Conservation (phyloP, 2,888 invertebrate species). For the Tromatobia lineatoria region DNA sequence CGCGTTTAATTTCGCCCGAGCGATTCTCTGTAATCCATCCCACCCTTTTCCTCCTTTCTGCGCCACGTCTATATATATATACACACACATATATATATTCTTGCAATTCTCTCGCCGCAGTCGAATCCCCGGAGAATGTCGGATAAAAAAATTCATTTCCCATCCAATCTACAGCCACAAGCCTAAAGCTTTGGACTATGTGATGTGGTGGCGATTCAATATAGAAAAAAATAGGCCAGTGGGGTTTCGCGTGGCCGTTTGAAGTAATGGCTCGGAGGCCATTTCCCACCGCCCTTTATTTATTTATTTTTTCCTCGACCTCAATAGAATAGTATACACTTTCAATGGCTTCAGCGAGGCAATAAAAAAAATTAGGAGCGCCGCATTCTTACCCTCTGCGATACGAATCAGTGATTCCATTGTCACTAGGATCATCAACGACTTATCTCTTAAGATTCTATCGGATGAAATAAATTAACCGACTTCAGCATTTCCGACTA, state of each 20-base stretch:
- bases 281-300: slow-evolving; percentile 29
- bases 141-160: slow-evolving; percentile 53
- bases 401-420: slow-evolving; percentile 58
- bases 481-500: slow-evolving; percentile 26
- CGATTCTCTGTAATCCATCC: slow-evolving; percentile 44
- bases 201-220: slow-evolving; percentile 56
- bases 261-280: slow-evolving; percentile 62
- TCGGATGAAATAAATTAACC: slow-evolving; percentile 14
- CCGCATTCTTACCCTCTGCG: slow-evolving; percentile 32
- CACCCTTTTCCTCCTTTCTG: slow-evolving; percentile 17
- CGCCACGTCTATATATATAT: slow-evolving; percentile 16
- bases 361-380: slow-evolving; percentile 61
- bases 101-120: slow-evolving; percentile 27
- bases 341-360: slow-evolving; percentile 13
- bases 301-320: slow-evolving; percentile 34
- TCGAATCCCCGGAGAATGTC: slow-evolving; percentile 50
- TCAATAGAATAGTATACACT: slow-evolving; percentile 16
- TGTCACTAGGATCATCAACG: slow-evolving; percentile 50
- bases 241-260: slow-evolving; percentile 62
- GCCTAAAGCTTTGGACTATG: slow-evolving; percentile 30
- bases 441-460: slow-evolving; percentile 55
- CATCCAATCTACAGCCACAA: slow-evolving; percentile 28
- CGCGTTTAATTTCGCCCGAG: slow-evolving; percentile 59
- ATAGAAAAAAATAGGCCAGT: slow-evolving; percentile 68
- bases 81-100: background rate